A percentile compares a stretch with the other conserved stretches of the same genome.
These are phyloP conservation scores for Zaprionus ornatus DNA, from an alignment of 1,140 invertebrate genomes.

Conservation along the genomic window DNA sequence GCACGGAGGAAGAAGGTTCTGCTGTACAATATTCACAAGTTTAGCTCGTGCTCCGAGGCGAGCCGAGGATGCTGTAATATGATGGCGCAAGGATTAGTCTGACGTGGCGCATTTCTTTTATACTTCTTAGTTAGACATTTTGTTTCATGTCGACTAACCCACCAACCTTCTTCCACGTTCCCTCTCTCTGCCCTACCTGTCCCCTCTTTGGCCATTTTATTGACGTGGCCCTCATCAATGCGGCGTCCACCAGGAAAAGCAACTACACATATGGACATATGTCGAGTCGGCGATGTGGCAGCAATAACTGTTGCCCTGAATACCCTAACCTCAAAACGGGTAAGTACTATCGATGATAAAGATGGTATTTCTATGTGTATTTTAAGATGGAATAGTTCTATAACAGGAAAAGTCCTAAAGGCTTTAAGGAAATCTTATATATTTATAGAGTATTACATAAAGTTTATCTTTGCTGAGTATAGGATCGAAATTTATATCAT, in stretches of 20 bases:
- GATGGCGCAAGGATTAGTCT: slow-evolving; percentile 79
- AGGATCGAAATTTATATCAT: no score
- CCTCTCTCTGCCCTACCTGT: background rate
- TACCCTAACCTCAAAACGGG: slow-evolving; percentile 5
- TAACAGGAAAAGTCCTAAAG: no score
- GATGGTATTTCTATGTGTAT: background rate
- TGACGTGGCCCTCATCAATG: slow-evolving; percentile 63
- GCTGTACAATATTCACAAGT: slow-evolving; percentile 75
- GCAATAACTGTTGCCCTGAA: slow-evolving; percentile 12
- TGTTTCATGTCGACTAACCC: slow-evolving; percentile 57
- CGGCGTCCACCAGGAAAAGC: slow-evolving; percentile 27
- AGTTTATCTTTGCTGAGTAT: no score
- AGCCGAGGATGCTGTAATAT: slow-evolving; percentile 63
- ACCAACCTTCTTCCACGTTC: background rate
- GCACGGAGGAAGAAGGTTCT: background rate
- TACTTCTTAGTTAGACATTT: slow-evolving; percentile 69
- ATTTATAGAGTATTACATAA: background rate
- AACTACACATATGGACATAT: slow-evolving; percentile 39
- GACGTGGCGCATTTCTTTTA: slow-evolving; percentile 62
- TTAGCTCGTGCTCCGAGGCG: slow-evolving; percentile 43
- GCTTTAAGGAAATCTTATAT: background rate
- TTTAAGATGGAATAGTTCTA: no score
- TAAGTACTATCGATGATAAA: background rate
- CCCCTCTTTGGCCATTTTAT: slow-evolving; percentile 12
- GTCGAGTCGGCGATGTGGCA: background rate